phyloP scores from a whole-genome alignment of 2,113 vertebrate species.

The Pseudorhombus dupliciocellatus region DNA sequence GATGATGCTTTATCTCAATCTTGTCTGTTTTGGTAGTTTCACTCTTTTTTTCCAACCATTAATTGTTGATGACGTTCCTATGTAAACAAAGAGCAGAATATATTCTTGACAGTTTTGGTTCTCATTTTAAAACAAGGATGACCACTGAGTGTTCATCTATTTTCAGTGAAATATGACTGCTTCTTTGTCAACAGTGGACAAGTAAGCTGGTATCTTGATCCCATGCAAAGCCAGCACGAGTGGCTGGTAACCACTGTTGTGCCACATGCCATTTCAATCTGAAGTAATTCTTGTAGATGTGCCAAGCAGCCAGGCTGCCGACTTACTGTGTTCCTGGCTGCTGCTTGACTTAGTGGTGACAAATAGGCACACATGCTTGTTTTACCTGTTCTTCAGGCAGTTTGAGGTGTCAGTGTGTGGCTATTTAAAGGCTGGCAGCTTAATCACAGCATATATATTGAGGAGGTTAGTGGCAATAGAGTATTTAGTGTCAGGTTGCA shows the following conservation, averaged over 20 bases:
- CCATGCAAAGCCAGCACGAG: background rate
- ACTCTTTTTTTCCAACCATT: background rate
- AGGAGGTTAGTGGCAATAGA: background rate
- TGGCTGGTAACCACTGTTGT: slow-evolving; percentile 14
- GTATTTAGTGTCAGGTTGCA: background rate
- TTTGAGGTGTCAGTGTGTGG: background rate
- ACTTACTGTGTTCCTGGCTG: slow-evolving; percentile 33
- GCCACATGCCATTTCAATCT: slow-evolving; percentile 48
- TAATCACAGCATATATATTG: background rate
- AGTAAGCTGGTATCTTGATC: background rate
- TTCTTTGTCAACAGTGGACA: background rate
- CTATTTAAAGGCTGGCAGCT: background rate
- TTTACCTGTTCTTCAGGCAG: background rate
- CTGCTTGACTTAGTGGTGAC: slow-evolving; percentile 17
- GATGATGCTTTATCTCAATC: slow-evolving; percentile 19
- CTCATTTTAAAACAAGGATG: background rate
- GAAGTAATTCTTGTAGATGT: slow-evolving; percentile 39
- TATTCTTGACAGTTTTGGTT: background rate
- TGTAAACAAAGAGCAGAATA: background rate
- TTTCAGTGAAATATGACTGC: background rate
- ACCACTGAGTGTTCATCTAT: background rate
- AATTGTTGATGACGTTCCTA: slow-evolving; percentile 12
- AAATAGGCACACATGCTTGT: background rate
- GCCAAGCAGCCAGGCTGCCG: slow-evolving; percentile 23
- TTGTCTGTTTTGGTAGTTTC: background rate